Evolutionary conservation across 2,888 invertebrate genomes (phyloP).

Genomic region (Seladonia tumulorum): DNA sequence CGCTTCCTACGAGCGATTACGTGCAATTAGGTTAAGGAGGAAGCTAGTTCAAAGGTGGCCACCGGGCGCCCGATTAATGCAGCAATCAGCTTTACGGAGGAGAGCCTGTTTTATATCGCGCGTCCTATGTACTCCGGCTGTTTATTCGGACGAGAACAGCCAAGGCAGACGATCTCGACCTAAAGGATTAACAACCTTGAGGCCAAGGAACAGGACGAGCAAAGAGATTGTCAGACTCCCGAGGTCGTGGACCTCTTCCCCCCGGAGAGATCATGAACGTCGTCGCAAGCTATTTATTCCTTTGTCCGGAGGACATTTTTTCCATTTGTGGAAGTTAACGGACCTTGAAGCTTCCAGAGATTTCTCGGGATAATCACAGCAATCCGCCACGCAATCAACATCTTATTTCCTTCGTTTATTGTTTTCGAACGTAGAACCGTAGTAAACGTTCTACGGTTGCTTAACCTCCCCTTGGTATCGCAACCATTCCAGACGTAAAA

Average conservation of each 20-base stretch:
- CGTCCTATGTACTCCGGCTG: slow-evolving; percentile 43
- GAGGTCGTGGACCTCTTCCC: slow-evolving; percentile 58
- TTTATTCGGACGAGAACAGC: slow-evolving; percentile 66
- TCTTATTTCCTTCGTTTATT: slow-evolving; percentile 9
- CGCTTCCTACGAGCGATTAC: background rate
- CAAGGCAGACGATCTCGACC: slow-evolving; percentile 49
- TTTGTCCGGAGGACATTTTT: slow-evolving; percentile 38
- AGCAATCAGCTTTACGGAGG: background rate
- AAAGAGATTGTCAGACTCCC: slow-evolving; percentile 37
- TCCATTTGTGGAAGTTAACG: slow-evolving; percentile 30
- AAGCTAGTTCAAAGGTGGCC: background rate
- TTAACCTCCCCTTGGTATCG: background rate
- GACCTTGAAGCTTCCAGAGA: slow-evolving; percentile 30
- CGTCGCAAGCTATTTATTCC: slow-evolving; percentile 41
- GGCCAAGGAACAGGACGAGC: slow-evolving; percentile 33
- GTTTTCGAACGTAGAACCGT: background rate
- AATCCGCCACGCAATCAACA: slow-evolving; percentile 40
- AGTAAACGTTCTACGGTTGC: slow-evolving; percentile 9
- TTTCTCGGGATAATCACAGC: slow-evolving; percentile 27
- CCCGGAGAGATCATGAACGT: slow-evolving; percentile 29
- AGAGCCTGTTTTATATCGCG: slow-evolving; percentile 36
- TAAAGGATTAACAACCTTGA: slow-evolving; percentile 57
- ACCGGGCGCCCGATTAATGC: slow-evolving; percentile 2
- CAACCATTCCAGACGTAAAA: background rate
- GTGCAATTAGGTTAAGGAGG: slow-evolving; percentile 15